Evolutionary conservation across 2,888 invertebrate genomes (phyloP), one percentile per base, ranked within the genome.

Genomic region (Trisateles emortualis): DNA sequence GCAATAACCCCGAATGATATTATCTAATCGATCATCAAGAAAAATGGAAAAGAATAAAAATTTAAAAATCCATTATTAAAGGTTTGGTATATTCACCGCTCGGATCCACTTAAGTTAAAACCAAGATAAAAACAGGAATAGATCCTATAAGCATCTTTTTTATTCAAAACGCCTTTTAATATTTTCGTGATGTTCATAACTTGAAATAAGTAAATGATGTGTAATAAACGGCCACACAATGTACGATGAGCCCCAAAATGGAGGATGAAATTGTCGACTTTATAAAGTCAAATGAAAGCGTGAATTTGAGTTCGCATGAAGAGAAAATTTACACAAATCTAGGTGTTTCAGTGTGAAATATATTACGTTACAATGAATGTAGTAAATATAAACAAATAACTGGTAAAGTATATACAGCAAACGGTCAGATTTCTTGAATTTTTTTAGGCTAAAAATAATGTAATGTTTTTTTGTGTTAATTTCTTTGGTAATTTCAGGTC

Each of bases 71-170:
- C 79, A 80, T 80, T 81, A 80, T 71, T 71, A 68, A 67, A 70
- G 40, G 48, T 49, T n/a, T 26, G 47, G 39, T 47, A 26, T 42
- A 52, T 49, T 55, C 46, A 68, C 56, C 61, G 62, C 71, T 69
- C 65, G 68, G 71, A 78, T 75, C 77, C 74, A 76, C 83, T 81
- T 74, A 78, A 67, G 66, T 58, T 53, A 65, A 68, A 68, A 65
- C 64, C 69, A 69, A 68, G 73, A 77, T 74, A 81, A 77, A 77
- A 79, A 78, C 78, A 79, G 74, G 75, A 60, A 26, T 26, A 74
- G 74, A 81, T 81, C 78, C 79, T 82, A 84, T 86, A 71, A 72
- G 77, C 74, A 63, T 72, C 70, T 82, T 75, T 81, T 82, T 82
- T 80, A 78, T 81, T 80, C 78, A 14, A 26, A 26, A 26, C 26